Conservation (phyloP, 1,140 invertebrate species). For the Nasonia giraulti region DNA sequence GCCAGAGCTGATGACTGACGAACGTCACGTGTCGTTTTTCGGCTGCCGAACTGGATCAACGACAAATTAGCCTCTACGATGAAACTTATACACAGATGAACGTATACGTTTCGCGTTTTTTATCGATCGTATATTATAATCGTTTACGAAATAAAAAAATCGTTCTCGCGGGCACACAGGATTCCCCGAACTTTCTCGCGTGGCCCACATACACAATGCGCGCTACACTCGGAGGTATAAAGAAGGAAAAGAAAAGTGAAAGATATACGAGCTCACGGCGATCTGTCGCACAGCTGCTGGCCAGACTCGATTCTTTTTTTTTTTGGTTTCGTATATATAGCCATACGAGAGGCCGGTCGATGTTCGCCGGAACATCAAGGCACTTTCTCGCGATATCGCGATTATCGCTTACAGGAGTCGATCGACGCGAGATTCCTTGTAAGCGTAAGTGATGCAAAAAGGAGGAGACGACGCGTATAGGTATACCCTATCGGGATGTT, state of each 20-base stretch:
- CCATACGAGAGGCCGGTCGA: background rate
- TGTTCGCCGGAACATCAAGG: background rate
- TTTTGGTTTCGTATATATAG: background rate
- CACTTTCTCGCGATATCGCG: slow-evolving; percentile 33
- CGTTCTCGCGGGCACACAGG: background rate
- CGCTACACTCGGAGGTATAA: background rate
- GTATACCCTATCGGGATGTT: background rate
- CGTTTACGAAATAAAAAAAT: slow-evolving; percentile 6
- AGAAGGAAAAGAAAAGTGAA: slow-evolving; percentile 30
- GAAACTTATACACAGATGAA: too few species aligned
- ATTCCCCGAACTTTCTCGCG: slow-evolving; percentile 40
- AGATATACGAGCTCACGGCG: slow-evolving; percentile 40
- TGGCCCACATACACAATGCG: slow-evolving; percentile 37
- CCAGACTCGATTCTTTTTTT: background rate
- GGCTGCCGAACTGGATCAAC: too few species aligned
- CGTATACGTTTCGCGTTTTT: background rate
- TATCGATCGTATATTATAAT: background rate
- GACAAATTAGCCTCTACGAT: too few species aligned
- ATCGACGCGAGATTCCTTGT: background rate
- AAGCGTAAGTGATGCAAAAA: background rate
- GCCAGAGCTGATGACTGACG: background rate
- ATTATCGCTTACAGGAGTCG: slow-evolving; percentile 20
- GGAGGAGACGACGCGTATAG: background rate
- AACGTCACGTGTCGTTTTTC: background rate
- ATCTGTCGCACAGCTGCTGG: background rate